phyloP scores from a whole-genome alignment of 2,888 invertebrate genomes.

The Limenitis camilla region DNA sequence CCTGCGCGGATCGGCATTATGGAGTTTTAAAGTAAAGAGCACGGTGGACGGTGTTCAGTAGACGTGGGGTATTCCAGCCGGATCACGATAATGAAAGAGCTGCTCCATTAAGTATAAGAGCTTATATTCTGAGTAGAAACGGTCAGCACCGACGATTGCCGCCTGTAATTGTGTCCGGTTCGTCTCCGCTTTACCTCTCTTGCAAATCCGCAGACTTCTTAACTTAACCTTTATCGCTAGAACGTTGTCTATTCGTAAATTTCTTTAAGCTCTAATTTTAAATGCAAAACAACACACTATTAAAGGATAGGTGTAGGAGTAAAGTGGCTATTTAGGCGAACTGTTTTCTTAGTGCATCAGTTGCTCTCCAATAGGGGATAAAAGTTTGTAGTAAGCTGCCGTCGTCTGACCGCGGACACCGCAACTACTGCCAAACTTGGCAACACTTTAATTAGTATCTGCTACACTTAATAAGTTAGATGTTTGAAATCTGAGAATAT shows the following conservation, averaged over 20 bases:
- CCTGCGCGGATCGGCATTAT: constrained; percentile 1
- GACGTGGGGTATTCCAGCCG: constrained; percentile 40
- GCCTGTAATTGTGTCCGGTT: constrained; percentile 69
- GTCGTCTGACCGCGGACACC: constrained; percentile 36
- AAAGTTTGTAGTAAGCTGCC: constrained; percentile 45
- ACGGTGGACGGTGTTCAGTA: constrained; percentile 22
- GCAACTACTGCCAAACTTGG: constrained; percentile 45
- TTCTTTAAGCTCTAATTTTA: constrained; percentile 17
- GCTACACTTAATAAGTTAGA: constrained; percentile 38
- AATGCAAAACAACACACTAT: constrained; percentile 14
- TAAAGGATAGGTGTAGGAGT: constrained; percentile 3
- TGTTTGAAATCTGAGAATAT: too few relatives aligned
- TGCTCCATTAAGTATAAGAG: constrained; percentile 53
- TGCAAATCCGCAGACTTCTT: constrained; percentile 29
- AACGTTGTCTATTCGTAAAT: constrained; percentile 16
- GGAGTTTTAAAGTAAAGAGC: constrained; percentile 20
- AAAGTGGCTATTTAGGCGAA: constrained; percentile 19
- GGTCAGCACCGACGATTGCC: constrained; percentile 50
- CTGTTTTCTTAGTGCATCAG: constrained; percentile 39
- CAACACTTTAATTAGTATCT: constrained; percentile 58
- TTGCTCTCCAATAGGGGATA: constrained; percentile 40
- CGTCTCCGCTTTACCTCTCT: constrained; percentile 30
- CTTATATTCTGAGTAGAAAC: constrained; percentile 47
- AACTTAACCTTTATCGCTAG: constrained; percentile 18
- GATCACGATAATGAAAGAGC: constrained; percentile 60